Evolutionary conservation across 2,113 vertebrate genomes (phyloP).

Genomic region (Pavo muticus): DNA sequence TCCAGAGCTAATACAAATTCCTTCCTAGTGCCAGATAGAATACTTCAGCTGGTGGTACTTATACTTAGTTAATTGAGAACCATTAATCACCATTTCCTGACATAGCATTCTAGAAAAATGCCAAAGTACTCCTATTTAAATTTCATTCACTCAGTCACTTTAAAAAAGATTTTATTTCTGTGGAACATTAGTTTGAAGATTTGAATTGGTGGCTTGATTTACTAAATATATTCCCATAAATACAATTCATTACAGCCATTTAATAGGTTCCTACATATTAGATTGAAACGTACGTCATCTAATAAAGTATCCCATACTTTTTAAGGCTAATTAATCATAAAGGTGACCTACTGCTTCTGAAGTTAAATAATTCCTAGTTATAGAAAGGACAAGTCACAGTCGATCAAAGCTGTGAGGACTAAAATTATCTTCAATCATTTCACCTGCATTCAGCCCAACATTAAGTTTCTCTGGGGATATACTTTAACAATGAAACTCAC

Average conservation of each 20-base stretch:
- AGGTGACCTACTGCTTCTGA: not conserved
- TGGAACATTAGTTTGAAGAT: not conserved
- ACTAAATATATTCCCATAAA: constrained; percentile 16
- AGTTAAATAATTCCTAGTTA: not conserved
- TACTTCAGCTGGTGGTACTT: constrained; percentile 13
- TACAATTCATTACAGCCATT: constrained; percentile 15
- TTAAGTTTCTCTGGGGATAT: not conserved
- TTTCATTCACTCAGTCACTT: constrained; percentile 47
- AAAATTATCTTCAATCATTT: not conserved
- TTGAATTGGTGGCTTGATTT: not conserved
- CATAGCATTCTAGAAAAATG: constrained; percentile 61
- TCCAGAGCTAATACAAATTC: not conserved
- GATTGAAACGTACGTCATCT: not conserved
- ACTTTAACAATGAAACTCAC: not conserved
- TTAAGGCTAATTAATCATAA: not conserved
- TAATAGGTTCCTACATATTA: not conserved
- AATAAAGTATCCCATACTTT: not conserved
- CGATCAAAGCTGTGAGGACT: not conserved
- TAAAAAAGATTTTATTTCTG: not conserved
- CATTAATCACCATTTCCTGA: constrained; percentile 65
- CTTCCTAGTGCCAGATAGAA: constrained; percentile 30
- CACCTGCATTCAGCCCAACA: not conserved
- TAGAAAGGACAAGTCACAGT: not conserved
- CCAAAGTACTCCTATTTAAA: constrained; percentile 60
- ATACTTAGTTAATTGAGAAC: constrained; percentile 64